Percentiles rank a stretch among this genome's conserved stretches.
Conservation (phyloP, 2,888 invertebrate genomes). For the Drosophila kuntzei region DNA sequence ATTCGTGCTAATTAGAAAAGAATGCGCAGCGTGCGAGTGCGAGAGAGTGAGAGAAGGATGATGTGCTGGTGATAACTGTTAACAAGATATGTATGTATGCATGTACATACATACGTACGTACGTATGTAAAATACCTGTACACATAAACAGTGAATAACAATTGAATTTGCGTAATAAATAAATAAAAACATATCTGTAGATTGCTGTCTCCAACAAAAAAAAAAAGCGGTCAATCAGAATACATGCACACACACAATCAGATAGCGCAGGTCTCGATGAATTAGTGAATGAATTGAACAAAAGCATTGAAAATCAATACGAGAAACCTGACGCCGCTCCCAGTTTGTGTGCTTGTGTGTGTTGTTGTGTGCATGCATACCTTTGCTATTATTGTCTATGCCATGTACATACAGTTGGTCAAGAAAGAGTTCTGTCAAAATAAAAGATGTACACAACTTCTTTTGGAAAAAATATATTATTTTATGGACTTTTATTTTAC, state of each 20-base stretch:
- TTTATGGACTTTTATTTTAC: no score
- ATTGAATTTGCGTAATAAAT: slow-evolving; percentile 36
- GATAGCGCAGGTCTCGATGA: slow-evolving; percentile 62
- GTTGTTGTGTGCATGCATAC: slow-evolving; percentile 50
- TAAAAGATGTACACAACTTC: no score
- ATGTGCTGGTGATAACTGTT: slow-evolving; percentile 51
- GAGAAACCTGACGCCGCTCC: slow-evolving; percentile 80
- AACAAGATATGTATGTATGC: slow-evolving; percentile 33
- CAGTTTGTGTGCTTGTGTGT: slow-evolving; percentile 53
- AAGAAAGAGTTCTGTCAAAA: no score
- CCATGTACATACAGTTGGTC: no score
- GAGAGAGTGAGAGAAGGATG: slow-evolving; percentile 21
- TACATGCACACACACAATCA: slow-evolving; percentile 28
- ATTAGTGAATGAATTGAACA: slow-evolving; percentile 79
- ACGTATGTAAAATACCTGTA: slow-evolving; percentile 30
- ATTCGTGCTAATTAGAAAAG: slow-evolving; percentile 76
- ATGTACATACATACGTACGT: slow-evolving; percentile 9
- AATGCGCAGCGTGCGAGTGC: slow-evolving; percentile 56
- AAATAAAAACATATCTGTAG: slow-evolving; percentile 26
- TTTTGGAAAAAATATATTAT: no score
- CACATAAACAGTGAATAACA: slow-evolving; percentile 21
- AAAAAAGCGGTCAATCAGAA: slow-evolving; percentile 71
- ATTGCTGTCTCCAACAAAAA: slow-evolving; percentile 31
- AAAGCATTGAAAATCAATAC: slow-evolving; percentile 79
- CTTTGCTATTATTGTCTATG: slow-evolving; percentile 53